Evolutionary conservation across 2,797 vertebrate species (phyloP), one percentile per base, ranked within the genome.

Genomic region (Borostomias antarcticus): DNA sequence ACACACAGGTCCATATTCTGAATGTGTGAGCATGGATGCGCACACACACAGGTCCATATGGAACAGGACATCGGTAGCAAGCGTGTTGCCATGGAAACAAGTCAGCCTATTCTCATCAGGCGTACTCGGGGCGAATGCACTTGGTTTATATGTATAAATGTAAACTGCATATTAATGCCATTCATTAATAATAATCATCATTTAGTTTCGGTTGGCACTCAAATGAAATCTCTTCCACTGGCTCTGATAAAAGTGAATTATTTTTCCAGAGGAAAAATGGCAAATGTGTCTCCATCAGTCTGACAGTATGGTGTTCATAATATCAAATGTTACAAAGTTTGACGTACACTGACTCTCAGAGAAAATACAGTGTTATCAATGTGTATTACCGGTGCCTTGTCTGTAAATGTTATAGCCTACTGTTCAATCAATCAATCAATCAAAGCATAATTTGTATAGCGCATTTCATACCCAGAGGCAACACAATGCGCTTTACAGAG

Each of bases 11-110:
- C 52, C 51, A 56, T 26, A 63, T 45, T 80, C 75, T 15, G 68
- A 37, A 65, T 67, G 56, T 53, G 58, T 13, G 25, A 58, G 75
- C 60, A 64, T 61, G 71, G 66, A 74, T 53, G 68, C 72, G 61
- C 73, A 53, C 73, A 66, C 43, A 66, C 64, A 56, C 71, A 83
- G 74, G 82, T 82, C 29, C 58, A 87, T 81, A 67, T 68, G 63
- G 81, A 76, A 77, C 63, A 69, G 72, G 74, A 82, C 83, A 76
- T 81, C 79, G 79, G 76, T 50, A 58, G 71, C 70, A 77, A 77
- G 51, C 32, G 63, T 4, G 85, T 91, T 85, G 88, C 82, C 89
- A 91, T 90, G 85, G 92, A 89, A 90, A 92, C 89, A 88, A 84
- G 78, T 82, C 65, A 58, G 77, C 64, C 68, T 75, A 83, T 83